These are phyloP conservation scores for Bugulina stolonifera DNA, from an alignment of 2,888 invertebrate species.

Conservation along the genomic window DNA sequence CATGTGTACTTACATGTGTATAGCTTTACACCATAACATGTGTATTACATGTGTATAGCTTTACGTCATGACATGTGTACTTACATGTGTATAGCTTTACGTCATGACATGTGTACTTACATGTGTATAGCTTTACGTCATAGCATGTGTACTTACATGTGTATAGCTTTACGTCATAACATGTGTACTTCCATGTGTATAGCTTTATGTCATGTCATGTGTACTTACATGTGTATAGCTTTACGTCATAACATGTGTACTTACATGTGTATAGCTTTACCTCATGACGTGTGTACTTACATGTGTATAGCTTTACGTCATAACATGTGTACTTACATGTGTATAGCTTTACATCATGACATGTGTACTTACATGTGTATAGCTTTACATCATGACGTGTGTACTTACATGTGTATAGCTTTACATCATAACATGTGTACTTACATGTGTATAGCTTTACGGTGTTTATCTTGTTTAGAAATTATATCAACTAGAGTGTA, in stretches of 20 bases:
- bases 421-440: too few species aligned
- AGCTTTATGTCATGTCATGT: too few species aligned
- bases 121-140: too few species aligned
- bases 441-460: constrained; percentile 63
- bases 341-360: background rate
- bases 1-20: too few species aligned
- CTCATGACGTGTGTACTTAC: background rate
- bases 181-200: too few species aligned
- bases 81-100: too few species aligned
- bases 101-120: too few species aligned
- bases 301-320: background rate
- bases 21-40: too few species aligned
- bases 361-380: background rate
- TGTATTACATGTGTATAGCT: too few species aligned
- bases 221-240: background rate
- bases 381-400: background rate
- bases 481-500: constrained; percentile 67
- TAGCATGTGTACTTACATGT: too few species aligned
- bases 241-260: background rate
- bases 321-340: background rate
- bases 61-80: too few species aligned
- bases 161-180: too few species aligned
- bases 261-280: background rate
- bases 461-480: constrained; percentile 58
- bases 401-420: background rate